Evolutionary conservation across 2,797 vertebrate genomes (phyloP).

Genomic region (Lutjanus argentimaculatus): DNA sequence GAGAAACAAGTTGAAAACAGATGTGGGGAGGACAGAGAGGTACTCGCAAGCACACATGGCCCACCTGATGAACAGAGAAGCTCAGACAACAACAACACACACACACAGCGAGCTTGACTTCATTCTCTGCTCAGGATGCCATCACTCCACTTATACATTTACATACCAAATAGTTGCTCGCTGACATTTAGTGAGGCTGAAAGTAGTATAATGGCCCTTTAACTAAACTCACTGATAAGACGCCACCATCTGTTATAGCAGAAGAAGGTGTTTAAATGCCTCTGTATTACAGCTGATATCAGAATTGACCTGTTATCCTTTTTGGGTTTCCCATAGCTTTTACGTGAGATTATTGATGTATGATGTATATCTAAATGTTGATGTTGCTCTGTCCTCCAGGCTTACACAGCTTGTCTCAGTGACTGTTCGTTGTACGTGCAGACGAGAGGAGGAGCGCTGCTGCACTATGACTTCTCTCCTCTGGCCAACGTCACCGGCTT

Average conservation of each 20-base stretch:
- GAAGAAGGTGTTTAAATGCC: not conserved
- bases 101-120: too few relatives aligned
- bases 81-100: too few relatives aligned
- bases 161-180: too few relatives aligned
- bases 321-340: conserved; percentile 5
- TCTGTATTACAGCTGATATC: not conserved
- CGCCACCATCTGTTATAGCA: not conserved
- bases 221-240: not conserved
- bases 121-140: too few relatives aligned
- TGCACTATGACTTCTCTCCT: conserved; percentile 89
- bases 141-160: too few relatives aligned
- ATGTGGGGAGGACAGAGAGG: too few relatives aligned
- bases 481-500: conserved; percentile 83
- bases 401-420: conserved; percentile 89
- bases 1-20: too few relatives aligned
- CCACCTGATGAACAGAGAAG: too few relatives aligned
- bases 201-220: too few relatives aligned
- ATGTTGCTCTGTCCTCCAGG: conserved; percentile 76
- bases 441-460: conserved; percentile 51
- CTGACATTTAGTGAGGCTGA: too few relatives aligned
- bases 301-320: not conserved
- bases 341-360: conserved; percentile 7
- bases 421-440: conserved; percentile 86
- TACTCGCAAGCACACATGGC: too few relatives aligned
- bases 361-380: conserved; percentile 2